phyloP scores from a whole-genome alignment of 2,888 invertebrate genomes.

The Halictus quadricinctus region DNA sequence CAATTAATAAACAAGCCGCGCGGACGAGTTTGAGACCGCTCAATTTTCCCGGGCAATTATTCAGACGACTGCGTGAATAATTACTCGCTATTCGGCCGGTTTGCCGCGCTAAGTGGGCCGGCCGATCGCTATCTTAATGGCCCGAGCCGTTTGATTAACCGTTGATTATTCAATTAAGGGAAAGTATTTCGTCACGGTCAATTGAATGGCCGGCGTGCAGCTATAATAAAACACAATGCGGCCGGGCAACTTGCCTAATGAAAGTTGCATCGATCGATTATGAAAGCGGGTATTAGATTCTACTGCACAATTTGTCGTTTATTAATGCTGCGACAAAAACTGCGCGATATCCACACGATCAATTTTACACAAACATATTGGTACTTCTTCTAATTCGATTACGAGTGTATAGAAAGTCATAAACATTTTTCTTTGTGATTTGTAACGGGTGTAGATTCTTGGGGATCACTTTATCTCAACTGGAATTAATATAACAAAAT shows the following conservation, averaged over 20 bases:
- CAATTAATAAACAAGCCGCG: conserved; percentile 45
- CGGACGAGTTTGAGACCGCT: conserved; percentile 15
- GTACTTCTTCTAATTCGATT: too few species aligned
- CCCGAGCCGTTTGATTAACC: conserved; percentile 65
- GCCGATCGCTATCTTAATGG: conserved; percentile 67
- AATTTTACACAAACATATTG: too few species aligned
- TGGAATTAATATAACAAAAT: too few species aligned
- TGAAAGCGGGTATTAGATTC: not conserved
- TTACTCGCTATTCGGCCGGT: conserved; percentile 56
- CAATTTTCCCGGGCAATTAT: conserved; percentile 65
- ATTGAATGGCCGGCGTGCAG: conserved; percentile 56
- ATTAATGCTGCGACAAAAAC: not conserved
- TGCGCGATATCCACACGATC: too few species aligned
- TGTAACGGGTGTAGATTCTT: too few species aligned
- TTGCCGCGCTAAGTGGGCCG: conserved; percentile 59
- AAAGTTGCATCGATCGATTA: conserved; percentile 22
- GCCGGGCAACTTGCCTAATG: not conserved
- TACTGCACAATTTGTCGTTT: not conserved
- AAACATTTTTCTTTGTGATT: too few species aligned
- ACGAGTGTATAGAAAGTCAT: too few species aligned
- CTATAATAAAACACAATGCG: conserved; percentile 53
- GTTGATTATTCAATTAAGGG: conserved; percentile 69
- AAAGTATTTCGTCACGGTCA: conserved; percentile 67
- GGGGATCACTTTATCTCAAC: too few species aligned
- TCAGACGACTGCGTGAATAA: conserved; percentile 66